These are phyloP conservation scores for Anagyrus pseudococci DNA, from an alignment of 2,888 invertebrate genomes.

Conservation along the genomic window DNA sequence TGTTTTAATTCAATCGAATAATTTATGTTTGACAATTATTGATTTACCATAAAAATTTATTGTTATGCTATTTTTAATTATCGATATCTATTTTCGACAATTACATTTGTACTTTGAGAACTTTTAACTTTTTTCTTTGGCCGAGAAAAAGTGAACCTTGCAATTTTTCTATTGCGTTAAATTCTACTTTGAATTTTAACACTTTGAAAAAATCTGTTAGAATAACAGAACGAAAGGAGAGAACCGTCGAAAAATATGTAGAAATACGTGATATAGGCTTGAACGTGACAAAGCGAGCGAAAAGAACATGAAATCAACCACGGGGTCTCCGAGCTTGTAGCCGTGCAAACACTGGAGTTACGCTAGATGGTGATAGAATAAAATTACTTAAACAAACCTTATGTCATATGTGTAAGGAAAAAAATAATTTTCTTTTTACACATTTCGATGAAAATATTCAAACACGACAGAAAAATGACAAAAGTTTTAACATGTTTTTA, in stretches of 20 bases:
- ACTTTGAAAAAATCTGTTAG: slow-evolving; percentile 4
- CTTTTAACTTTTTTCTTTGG: no score
- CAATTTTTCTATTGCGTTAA: no score
- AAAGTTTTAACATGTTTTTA: no score
- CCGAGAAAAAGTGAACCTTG: no score
- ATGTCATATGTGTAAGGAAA: neutral
- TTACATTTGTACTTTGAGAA: no score
- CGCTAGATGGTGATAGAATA: no score
- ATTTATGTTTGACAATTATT: no score
- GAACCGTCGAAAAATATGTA: slow-evolving; percentile 14
- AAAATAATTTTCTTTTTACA: neutral
- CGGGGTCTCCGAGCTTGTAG: slow-evolving; percentile 27
- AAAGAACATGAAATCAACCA: slow-evolving; percentile 17
- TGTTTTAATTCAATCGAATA: slow-evolving; percentile 20
- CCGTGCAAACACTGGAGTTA: slow-evolving; percentile 13
- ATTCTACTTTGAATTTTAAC: neutral
- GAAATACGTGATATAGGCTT: slow-evolving; percentile 24
- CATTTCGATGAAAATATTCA: no score
- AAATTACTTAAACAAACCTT: no score
- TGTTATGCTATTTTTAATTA: no score
- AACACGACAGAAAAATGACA: neutral
- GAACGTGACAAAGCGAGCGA: slow-evolving; percentile 23
- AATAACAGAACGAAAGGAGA: slow-evolving; percentile 8
- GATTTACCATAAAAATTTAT: no score
- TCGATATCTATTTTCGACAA: no score